Percentiles rank a stretch among this genome's conserved stretches.
These are phyloP conservation scores for Myathropa florea DNA, from an alignment of 2,888 invertebrate genomes.

Conservation along the genomic window DNA sequence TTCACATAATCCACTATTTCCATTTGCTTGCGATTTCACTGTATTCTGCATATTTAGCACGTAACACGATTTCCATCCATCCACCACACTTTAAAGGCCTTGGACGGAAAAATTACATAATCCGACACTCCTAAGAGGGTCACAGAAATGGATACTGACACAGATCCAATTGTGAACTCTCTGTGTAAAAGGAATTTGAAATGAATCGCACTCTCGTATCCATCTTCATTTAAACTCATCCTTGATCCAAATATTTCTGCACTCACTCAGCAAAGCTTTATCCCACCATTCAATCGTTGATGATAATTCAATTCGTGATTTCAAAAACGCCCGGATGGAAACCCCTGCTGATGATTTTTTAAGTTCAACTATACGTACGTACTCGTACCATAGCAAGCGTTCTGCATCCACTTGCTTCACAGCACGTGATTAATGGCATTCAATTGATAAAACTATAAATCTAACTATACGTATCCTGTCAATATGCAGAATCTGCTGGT, in stretches of 20 bases:
- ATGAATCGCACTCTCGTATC: neutral
- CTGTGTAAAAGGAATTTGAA: neutral
- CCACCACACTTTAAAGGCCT: neutral
- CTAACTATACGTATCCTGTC: constrained; percentile 49
- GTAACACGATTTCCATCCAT: neutral
- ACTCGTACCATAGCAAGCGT: neutral
- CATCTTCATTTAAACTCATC: neutral
- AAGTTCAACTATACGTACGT: neutral
- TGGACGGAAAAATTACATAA: neutral
- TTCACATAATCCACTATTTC: neutral
- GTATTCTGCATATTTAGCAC: neutral
- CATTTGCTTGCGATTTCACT: neutral
- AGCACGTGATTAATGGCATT: constrained; percentile 60
- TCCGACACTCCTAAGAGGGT: neutral
- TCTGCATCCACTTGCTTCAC: constrained; percentile 21
- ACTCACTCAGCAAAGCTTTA: constrained; percentile 1
- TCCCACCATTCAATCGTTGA: constrained; percentile 19
- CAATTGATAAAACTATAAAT: constrained; percentile 68
- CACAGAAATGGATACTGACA: neutral
- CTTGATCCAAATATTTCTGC: constrained; percentile 11
- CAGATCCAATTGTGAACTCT: neutral
- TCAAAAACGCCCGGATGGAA: constrained; percentile 26
- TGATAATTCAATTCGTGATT: constrained; percentile 54
- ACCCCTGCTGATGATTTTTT: constrained; percentile 26
- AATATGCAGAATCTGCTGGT: constrained; percentile 36